Conservation (phyloP, 2,113 vertebrate species). For the Colinus virginianus region DNA sequence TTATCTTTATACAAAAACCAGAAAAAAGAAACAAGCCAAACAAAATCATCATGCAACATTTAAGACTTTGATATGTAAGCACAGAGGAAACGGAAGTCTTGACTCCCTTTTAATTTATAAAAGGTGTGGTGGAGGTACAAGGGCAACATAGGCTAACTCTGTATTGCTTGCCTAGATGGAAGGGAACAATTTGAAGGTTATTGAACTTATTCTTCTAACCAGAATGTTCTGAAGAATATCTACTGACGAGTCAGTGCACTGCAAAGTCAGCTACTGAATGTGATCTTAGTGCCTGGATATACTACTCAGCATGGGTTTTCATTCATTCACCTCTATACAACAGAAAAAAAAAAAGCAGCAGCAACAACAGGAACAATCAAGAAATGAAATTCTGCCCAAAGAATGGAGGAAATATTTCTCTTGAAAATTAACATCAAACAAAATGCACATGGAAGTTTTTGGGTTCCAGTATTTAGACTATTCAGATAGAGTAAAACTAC, state of each 20-base stretch:
- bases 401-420: background rate
- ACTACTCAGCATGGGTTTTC: background rate
- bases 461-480: background rate
- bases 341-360: background rate
- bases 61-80: background rate
- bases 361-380: background rate
- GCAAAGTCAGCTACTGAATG: background rate
- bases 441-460: background rate
- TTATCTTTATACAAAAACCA: background rate
- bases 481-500: background rate
- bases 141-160: background rate
- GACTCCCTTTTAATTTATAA: background rate
- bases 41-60: background rate
- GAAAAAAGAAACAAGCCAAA: background rate
- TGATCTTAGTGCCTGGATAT: background rate
- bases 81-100: background rate
- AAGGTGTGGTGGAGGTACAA: background rate
- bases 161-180: background rate
- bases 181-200: background rate
- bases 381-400: background rate
- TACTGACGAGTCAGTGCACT: background rate
- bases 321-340: background rate
- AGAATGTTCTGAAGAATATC: background rate
- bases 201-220: background rate
- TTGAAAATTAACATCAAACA: fast-evolving